Evolutionary conservation across 2,797 vertebrate species (phyloP).

Genomic region (Rhabdomys pumilio): DNA sequence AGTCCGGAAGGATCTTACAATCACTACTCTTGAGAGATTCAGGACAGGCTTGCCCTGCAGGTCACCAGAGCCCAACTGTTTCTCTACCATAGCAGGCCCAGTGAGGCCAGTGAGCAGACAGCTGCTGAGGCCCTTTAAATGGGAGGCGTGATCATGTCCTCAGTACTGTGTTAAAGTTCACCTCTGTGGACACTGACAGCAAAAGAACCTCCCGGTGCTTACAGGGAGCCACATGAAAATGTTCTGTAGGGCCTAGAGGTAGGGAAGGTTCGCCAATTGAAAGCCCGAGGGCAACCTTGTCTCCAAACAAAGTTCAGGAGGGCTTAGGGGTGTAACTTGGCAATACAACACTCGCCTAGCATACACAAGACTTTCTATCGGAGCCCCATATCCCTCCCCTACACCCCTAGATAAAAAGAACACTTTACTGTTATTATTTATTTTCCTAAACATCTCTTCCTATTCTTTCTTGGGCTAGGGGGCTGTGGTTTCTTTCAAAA

Average conservation of each 20-base stretch:
- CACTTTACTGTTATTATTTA: not conserved
- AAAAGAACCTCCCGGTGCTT: not conserved
- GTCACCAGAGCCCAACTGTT: not conserved
- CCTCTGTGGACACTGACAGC: not conserved
- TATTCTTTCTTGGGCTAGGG: constrained; percentile 28
- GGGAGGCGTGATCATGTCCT: not conserved
- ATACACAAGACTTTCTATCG: not conserved
- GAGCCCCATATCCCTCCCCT: not conserved
- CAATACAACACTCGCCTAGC: not conserved
- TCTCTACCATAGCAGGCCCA: not conserved
- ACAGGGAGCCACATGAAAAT: not conserved
- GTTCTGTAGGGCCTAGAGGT: not conserved
- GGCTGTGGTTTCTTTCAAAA: constrained; percentile 47
- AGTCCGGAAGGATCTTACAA: not conserved
- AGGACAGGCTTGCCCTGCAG: not conserved
- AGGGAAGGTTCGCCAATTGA: not conserved
- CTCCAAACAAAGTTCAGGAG: not conserved
- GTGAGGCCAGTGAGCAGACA: not conserved
- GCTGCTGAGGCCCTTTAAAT: not conserved
- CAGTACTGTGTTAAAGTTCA: not conserved
- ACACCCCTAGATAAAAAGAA: not conserved
- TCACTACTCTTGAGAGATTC: not conserved
- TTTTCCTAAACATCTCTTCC: constrained; percentile 45
- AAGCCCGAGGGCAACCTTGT: not conserved
- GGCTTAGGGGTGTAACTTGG: not conserved